Base-by-base conservation (phyloP, 2,797 vertebrate species). In the Gymnoscopelus braueri region DNA sequence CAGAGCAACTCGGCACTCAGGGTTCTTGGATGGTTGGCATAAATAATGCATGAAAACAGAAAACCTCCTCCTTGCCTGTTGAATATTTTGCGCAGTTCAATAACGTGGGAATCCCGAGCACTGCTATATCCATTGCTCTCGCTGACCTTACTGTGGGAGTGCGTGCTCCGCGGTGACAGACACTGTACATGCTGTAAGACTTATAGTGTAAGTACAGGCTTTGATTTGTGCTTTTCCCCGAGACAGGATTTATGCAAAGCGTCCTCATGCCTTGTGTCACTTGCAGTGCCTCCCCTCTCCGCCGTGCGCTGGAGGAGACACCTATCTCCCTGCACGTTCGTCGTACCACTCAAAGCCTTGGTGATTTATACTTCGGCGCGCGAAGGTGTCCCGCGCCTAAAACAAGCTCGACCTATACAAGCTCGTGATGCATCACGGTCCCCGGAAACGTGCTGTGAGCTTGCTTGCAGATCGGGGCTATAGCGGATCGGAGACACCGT, bases 41-140 rank as follows among this genome's bases (percentile, higher is more conserved):
- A 81, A 80, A 87, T 85, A 82, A 86, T 89, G 62, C 74, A 75
- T 89, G 10, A 24, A n/a, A 80, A 79, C 72, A 66, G 60, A 78
- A 63, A 65, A 77, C 60, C 77, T 67, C 57, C 62, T 78, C 58
- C 67, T 73, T 60, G 69, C 53, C 63, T 64, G 79, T 69, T 78
- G 71, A 73, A 79, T 74, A 57, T 64, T 19, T 69, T 80, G 63
- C 75, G 53, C 66, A 72, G 64, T 78, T 71, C 75, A 71, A 63
- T 62, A 59, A 76, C 73, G 74, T 75, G 62, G 47, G 70, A 76
- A 75, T 63, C 71, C 77, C 77, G 74, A 66, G 55, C 71, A 69
- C 67, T 50, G 47, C 1, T 48, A 78, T 79, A 58, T 79, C 67
- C 78, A 73, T 69, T 44, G 65, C 66, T 78, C 63, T 67, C 57